These are phyloP conservation scores for Acipenser oxyrinchus DNA, from an alignment of 2,797 vertebrate genomes.

Conservation along the genomic window DNA sequence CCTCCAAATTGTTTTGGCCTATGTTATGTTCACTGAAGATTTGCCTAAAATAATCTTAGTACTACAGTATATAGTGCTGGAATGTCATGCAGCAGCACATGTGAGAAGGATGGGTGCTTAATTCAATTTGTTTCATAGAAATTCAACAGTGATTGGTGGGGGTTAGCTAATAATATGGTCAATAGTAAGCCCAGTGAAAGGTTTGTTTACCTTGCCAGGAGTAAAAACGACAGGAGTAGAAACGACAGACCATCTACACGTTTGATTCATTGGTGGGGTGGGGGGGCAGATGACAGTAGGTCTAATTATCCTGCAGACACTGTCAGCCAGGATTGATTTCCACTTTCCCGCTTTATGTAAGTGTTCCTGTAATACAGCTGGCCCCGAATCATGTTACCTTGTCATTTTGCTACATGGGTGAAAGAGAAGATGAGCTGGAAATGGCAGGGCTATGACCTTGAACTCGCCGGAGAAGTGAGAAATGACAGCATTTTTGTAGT, in stretches of 20 bases:
- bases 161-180: slow-evolving; percentile 50
- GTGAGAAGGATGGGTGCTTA: too few species aligned
- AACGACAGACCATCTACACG: slow-evolving; percentile 66
- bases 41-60: too few species aligned
- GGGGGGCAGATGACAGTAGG: slow-evolving; percentile 59
- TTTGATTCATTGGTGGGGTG: slow-evolving; percentile 46
- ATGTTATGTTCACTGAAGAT: too few species aligned
- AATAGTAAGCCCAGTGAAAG: slow-evolving; percentile 50
- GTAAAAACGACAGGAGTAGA: slow-evolving; percentile 56
- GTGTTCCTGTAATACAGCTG: slow-evolving; percentile 87
- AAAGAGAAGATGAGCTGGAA: slow-evolving; percentile 83
- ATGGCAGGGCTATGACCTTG: slow-evolving; percentile 83
- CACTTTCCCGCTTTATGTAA: slow-evolving; percentile 71
- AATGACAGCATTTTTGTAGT: slow-evolving; percentile 48
- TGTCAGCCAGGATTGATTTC: slow-evolving; percentile 93
- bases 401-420: slow-evolving; percentile 87
- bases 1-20: too few species aligned
- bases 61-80: too few species aligned
- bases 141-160: too few species aligned
- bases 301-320: slow-evolving; percentile 87
- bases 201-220: slow-evolving; percentile 70
- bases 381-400: slow-evolving; percentile 84
- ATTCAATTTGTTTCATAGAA: too few species aligned
- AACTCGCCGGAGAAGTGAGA: slow-evolving; percentile 63
- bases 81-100: too few species aligned